Base-by-base conservation (phyloP, 2,797 vertebrate species). In the Orientallactaga sibirica region DNA sequence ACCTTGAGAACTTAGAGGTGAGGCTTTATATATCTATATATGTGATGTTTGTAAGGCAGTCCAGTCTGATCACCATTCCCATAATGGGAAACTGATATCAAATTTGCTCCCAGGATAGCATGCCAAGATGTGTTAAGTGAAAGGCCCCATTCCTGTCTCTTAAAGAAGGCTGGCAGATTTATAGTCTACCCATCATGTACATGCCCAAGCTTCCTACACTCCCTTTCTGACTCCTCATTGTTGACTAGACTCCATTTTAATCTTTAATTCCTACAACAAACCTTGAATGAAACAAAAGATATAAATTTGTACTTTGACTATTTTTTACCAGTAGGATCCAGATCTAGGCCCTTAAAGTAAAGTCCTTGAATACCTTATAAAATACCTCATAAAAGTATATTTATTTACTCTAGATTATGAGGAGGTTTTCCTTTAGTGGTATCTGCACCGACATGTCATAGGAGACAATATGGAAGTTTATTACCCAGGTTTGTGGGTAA, bases 1-100 rank as follows among this genome's bases (percentile, higher is more conserved):
- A 95, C 97, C 92, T 94, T 93, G 95, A 97, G 96, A 94, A 94
- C 94, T 82, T 96, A 76, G 93, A 96, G 90, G 79, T 96, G 89
- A 97, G 88, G 89, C 41, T 86, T 48, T 8, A 8, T 92, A 67
- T 62, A 37, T 19, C 86, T n/a, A 74, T 55, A 70, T 58, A 18
- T 43, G 33, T 64, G 41, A 90, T 86, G 48, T 93, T 74, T 90
- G 58, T 80, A 90, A 90, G 64, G 41, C 12, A 52, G 19, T 78
- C n/a, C 48, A 74, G 66, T 73, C 75, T 80, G 81, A 78, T 87
- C 77, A 9, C 68, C 43, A 48, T 80, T 86, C 83, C 85, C 48
- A 70, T 74, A 88, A 91, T 86, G 87, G 96, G 80, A 95, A 88
- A 79, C 88, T 84, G 70, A 73, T 87, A 95, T 93, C 94, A 85